Conservation (phyloP, 2,888 invertebrate genomes). For the Acleris sparsana region DNA sequence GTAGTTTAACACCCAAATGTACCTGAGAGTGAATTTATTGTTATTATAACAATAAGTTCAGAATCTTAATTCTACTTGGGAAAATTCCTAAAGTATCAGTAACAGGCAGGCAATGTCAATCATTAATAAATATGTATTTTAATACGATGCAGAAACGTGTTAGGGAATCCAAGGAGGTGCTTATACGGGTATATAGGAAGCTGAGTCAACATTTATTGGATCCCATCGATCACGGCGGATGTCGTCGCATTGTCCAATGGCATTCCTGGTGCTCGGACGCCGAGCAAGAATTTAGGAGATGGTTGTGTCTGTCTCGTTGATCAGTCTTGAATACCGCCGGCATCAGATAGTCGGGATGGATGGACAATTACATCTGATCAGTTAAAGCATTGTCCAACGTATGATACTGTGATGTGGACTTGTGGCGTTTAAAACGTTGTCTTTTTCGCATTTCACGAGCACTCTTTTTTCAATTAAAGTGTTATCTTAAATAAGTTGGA, state of each 20-base stretch:
- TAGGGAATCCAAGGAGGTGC: constrained; percentile 16
- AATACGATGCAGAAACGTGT: neutral
- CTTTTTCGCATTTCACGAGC: no score
- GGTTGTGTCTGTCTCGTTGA: constrained; percentile 52
- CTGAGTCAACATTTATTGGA: constrained; percentile 68
- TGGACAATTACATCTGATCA: no score
- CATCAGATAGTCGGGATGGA: constrained; percentile 29
- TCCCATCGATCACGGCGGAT: constrained; percentile 66
- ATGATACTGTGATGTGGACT: no score
- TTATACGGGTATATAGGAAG: constrained; percentile 45
- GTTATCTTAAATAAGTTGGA: no score
- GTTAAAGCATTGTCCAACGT: no score
- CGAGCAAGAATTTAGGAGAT: constrained; percentile 56
- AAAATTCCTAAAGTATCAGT: no score
- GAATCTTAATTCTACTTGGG: no score
- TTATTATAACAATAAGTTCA: no score
- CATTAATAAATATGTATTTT: constrained; percentile 10
- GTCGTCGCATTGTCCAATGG: constrained; percentile 67
- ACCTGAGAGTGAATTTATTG: no score
- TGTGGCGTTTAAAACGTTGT: no score
- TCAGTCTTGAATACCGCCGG: constrained; percentile 47
- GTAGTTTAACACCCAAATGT: no score
- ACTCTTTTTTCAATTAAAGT: no score
- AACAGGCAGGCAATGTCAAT: neutral
- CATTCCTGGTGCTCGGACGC: constrained; percentile 59